Evolutionary conservation across 2,797 vertebrate genomes (phyloP), one percentile per base, ranked within the genome.

Genomic region (Artibeus lituratus): DNA sequence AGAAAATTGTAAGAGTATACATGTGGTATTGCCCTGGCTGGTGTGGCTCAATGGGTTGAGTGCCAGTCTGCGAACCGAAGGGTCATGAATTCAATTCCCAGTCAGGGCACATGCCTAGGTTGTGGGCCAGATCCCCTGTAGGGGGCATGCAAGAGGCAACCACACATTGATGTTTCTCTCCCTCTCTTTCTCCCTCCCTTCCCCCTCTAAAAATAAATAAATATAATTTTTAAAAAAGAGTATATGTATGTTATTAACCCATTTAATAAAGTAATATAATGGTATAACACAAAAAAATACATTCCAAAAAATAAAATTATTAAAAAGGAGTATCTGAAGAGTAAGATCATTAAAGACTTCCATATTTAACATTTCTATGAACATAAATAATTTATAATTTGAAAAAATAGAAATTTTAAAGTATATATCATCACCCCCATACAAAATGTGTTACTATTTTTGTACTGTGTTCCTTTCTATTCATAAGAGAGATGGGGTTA

Each of bases 301-400:
- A 94, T 11, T 59, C 49, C 4, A 12, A 78, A 44, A 93, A 72
- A 84, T 3, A 8, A 97, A 70, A 70, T 29, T 70, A 91, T 10
- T 91, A 84, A 91, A 96, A 74, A 35, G 70, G 65, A 94, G 22
- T n/a, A 86, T 44, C 47, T 42, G 22, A 86, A 72, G 39, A 94
- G 22, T 81, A 92, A 94, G n/a, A 73, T 82, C 67, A 97, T 9
- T 42, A 14, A 87, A 55, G 24, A 87, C 7, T 55, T 83, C 42
- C 22, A 84, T 69, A 90, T 70, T 91, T 87, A 91, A 69, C 12
- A 84, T 80, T 92, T 39, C 72, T 92, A 4, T 81, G 35, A 90
- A 94, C 37, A 92, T 35, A 77, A 81, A 16, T n/a, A 88, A 88
- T 32, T 72, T 89, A 10, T 70, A 77, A 86, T 57, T 12, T 29